Evolutionary conservation across 2,113 vertebrate genomes (phyloP).

Genomic region (Macaca nemestrina): DNA sequence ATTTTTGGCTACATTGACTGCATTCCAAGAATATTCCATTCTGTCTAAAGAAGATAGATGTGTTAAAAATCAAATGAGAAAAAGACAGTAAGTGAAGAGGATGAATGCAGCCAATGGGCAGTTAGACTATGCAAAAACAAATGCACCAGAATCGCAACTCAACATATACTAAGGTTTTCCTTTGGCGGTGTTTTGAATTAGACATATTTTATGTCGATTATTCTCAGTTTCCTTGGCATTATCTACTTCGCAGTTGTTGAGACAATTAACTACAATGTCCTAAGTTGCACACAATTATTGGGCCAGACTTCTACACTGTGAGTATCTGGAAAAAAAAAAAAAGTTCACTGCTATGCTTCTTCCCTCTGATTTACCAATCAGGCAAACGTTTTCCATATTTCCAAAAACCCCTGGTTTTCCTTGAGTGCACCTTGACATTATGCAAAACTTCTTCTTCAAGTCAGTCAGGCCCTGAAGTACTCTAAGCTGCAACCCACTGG

Average conservation of each 20-base stretch:
- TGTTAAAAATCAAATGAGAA: not conserved
- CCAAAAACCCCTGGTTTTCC: not conserved
- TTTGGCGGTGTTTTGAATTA: not conserved
- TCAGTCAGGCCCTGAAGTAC: not conserved
- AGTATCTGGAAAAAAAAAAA: not conserved
- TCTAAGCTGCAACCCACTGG: not conserved
- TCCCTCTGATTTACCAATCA: not conserved
- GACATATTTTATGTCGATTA: not conserved
- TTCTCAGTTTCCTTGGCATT: not conserved
- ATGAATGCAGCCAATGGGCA: fast-evolving
- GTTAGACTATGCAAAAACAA: not conserved
- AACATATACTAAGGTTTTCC: not conserved
- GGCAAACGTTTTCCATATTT: not conserved
- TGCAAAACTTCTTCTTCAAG: not conserved
- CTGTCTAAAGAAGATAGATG: not conserved
- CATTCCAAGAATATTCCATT: not conserved
- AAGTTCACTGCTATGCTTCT: not conserved
- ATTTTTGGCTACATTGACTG: not conserved
- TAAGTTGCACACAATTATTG: not conserved
- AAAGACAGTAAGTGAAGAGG: not conserved
- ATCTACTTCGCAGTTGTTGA: not conserved
- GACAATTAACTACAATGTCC: not conserved
- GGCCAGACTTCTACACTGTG: not conserved
- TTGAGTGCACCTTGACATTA: not conserved
- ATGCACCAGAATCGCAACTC: fast-evolving